Evolutionary conservation across 2,888 invertebrate species (phyloP).

Genomic region (Stenolophus ochropezus): DNA sequence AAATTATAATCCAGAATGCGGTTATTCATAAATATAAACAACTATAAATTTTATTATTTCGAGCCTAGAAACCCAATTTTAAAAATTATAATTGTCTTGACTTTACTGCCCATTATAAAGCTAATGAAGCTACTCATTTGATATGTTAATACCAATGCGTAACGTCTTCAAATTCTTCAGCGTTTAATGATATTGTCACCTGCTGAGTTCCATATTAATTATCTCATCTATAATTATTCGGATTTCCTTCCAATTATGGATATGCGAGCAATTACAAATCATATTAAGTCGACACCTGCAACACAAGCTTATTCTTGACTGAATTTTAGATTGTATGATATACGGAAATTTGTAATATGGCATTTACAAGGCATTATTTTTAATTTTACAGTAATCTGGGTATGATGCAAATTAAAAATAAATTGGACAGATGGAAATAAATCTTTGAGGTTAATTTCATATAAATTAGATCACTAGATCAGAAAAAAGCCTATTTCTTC

Average conservation of each 20-base stretch:
- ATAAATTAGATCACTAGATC: too few species aligned
- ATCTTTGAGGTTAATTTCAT: too few species aligned
- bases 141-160: slow-evolving; percentile 25
- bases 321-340: slow-evolving; percentile 29
- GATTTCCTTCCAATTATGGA: slow-evolving; percentile 44
- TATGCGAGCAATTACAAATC: slow-evolving; percentile 27
- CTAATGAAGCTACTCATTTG: slow-evolving; percentile 17
- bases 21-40: too few species aligned
- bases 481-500: too few species aligned
- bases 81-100: neutral
- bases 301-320: slow-evolving; percentile 14
- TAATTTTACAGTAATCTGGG: neutral
- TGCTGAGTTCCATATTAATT: slow-evolving; percentile 45
- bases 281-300: slow-evolving; percentile 39
- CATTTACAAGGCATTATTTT: neutral
- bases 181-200: slow-evolving; percentile 33
- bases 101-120: neutral
- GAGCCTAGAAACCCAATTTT: neutral
- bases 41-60: too few species aligned
- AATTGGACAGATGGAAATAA: neutral
- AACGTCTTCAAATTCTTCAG: slow-evolving; percentile 1
- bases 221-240: slow-evolving; percentile 24
- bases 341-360: neutral
- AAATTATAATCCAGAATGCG: too few species aligned
- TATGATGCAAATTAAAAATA: neutral